phyloP scores from a whole-genome alignment of 2,113 vertebrate species.

The Tenrec ecaudatus region DNA sequence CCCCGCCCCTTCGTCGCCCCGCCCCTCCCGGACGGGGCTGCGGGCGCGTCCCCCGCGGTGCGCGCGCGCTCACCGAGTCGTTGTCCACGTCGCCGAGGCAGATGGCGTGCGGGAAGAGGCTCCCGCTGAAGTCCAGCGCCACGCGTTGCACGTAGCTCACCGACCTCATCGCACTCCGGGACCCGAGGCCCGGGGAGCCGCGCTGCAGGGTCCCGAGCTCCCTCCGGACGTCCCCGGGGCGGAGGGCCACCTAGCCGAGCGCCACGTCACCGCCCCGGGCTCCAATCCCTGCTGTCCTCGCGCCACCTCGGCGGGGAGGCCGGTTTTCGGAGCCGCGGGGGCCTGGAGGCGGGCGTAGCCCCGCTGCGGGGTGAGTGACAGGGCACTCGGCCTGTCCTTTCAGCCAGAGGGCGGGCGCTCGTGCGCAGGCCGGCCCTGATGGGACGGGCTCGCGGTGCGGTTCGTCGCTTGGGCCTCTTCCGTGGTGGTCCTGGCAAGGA shows the following conservation, averaged over 20 bases:
- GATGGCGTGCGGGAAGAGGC: constrained; percentile 94
- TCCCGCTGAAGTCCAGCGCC: constrained; percentile 94
- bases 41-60: neutral
- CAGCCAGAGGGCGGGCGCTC: neutral
- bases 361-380: constrained; percentile 42
- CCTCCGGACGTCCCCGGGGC: neutral
- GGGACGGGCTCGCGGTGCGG: neutral
- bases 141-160: constrained; percentile 95
- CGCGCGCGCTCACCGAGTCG: constrained; percentile 89
- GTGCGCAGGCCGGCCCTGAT: neutral
- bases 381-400: neutral
- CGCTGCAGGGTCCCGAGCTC: neutral
- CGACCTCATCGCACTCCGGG: constrained; percentile 88
- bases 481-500: neutral
- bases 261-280: neutral
- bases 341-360: neutral
- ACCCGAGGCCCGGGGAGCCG: neutral
- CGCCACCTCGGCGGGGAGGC: neutral
- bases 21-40: neutral
- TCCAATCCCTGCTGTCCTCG: neutral
- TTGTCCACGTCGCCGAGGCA: constrained; percentile 97
- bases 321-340: constrained; percentile 25
- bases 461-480: constrained; percentile 6
- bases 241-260: constrained; percentile 26
- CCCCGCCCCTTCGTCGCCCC: neutral